These are phyloP conservation scores for Propithecus deckenii DNA, from an alignment of 2,797 vertebrate species.

Conservation along the genomic window DNA sequence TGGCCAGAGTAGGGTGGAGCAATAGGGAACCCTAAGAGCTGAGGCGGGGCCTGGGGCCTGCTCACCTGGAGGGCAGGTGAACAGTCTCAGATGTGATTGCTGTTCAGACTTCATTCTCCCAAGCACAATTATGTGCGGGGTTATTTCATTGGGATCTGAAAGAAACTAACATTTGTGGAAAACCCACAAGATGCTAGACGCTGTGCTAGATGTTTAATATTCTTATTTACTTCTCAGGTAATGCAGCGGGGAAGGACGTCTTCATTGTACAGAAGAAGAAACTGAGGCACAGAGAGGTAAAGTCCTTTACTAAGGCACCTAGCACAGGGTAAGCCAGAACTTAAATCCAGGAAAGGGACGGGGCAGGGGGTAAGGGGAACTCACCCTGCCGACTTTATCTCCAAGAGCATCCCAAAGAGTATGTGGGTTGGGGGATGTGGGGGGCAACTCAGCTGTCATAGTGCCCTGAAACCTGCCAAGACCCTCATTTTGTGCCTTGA, in stretches of 20 bases:
- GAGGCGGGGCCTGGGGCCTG: neutral
- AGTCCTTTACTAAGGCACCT: neutral
- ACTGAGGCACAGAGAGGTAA: neutral
- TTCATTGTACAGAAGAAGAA: neutral
- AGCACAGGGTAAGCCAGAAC: neutral
- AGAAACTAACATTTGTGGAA: neutral
- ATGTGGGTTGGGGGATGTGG: accelerated
- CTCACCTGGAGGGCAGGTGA: neutral
- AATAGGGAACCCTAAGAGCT: accelerated
- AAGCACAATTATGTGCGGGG: neutral
- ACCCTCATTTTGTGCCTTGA: neutral
- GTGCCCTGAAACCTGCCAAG: neutral
- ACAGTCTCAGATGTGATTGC: neutral
- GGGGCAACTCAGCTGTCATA: neutral
- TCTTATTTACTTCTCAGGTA: neutral
- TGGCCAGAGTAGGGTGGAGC: neutral
- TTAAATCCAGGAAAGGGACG: neutral
- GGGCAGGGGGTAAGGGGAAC: too few relatives aligned
- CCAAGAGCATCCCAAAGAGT: neutral
- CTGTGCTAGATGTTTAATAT: neutral
- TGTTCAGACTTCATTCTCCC: neutral
- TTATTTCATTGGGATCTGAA: neutral
- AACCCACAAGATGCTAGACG: neutral
- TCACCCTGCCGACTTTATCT: neutral
- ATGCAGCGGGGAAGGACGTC: neutral